A percentile compares a stretch with the other conserved stretches of the same genome.
These are phyloP conservation scores for Nothocercus nigrocapillus DNA, from an alignment of 2,113 vertebrate genomes.

Conservation along the genomic window DNA sequence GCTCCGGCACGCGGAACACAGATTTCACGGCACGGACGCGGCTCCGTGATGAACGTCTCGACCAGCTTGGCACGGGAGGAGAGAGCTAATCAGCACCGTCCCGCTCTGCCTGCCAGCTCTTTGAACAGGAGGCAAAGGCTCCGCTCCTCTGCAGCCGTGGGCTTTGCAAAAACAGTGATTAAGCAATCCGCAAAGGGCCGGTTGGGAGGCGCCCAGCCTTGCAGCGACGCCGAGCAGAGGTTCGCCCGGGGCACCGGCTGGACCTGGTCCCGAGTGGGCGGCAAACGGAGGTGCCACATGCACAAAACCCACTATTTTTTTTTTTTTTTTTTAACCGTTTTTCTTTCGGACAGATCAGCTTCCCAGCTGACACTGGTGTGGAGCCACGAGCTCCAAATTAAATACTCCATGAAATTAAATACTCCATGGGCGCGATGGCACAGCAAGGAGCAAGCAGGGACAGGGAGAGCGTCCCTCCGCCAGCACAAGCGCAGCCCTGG, in stretches of 20 bases:
- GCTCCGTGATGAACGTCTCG: neutral
- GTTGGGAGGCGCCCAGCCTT: rapidly evolving
- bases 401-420: too few relatives aligned
- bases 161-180: neutral
- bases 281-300: too few relatives aligned
- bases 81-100: neutral
- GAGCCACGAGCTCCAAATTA: neutral
- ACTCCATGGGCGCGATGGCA: too few relatives aligned
- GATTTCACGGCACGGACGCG: neutral
- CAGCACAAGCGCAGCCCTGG: too few relatives aligned
- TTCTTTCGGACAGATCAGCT: neutral
- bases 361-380: neutral
- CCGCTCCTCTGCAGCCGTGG: neutral
- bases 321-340: neutral
- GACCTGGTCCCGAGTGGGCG: too few relatives aligned
- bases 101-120: neutral
- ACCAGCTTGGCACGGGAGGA: neutral
- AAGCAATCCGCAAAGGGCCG: neutral
- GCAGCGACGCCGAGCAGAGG: neutral
- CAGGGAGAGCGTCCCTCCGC: neutral
- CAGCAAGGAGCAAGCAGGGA: neutral
- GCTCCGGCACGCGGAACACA: neutral
- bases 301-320: neutral
- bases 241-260: neutral
- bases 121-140: neutral